Conservation (phyloP, 2,888 invertebrate genomes). For the Chrysodeixis includens region DNA sequence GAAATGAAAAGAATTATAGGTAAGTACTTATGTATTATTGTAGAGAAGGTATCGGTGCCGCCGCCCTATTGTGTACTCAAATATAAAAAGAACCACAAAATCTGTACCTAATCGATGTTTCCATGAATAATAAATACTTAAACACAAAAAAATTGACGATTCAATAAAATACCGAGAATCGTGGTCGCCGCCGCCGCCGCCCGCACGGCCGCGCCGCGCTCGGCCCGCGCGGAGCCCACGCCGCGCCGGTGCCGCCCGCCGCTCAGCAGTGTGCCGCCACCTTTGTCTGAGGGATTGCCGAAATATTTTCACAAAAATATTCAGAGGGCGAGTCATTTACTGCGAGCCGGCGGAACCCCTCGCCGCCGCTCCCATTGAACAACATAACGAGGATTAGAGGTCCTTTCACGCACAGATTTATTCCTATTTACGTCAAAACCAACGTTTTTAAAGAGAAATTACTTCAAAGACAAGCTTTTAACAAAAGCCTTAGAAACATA, state of each 20-base stretch:
- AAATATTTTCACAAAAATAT: constrained; percentile 34
- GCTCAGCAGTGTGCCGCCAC: too few relatives aligned
- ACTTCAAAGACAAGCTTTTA: constrained; percentile 20
- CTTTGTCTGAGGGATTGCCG: constrained; percentile 20
- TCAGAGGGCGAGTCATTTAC: constrained; percentile 29
- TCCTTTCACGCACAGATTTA: constrained; percentile 29
- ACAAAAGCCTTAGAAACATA: constrained; percentile 6
- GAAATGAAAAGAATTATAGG: background rate
- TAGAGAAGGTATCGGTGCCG: background rate
- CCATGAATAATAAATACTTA: constrained; percentile 32
- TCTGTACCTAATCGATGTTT: constrained; percentile 14
- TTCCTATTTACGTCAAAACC: constrained; percentile 36
- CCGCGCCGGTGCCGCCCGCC: too few relatives aligned
- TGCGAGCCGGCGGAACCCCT: constrained; percentile 10
- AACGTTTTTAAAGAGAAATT: constrained; percentile 28
- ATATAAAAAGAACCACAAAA: constrained; percentile 22
- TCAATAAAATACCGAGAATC: constrained; percentile 26
- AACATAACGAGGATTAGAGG: constrained; percentile 26
- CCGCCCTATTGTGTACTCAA: background rate
- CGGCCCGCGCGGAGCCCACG: background rate
- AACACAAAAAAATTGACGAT: constrained; percentile 24
- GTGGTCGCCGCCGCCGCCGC: constrained; percentile 7
- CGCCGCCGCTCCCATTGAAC: constrained; percentile 23
- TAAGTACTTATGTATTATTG: background rate
- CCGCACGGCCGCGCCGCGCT: background rate